Evolutionary conservation across 2,113 vertebrate genomes (phyloP), one percentile per base, ranked within the genome.

Genomic region (Leucopsar rothschildi): DNA sequence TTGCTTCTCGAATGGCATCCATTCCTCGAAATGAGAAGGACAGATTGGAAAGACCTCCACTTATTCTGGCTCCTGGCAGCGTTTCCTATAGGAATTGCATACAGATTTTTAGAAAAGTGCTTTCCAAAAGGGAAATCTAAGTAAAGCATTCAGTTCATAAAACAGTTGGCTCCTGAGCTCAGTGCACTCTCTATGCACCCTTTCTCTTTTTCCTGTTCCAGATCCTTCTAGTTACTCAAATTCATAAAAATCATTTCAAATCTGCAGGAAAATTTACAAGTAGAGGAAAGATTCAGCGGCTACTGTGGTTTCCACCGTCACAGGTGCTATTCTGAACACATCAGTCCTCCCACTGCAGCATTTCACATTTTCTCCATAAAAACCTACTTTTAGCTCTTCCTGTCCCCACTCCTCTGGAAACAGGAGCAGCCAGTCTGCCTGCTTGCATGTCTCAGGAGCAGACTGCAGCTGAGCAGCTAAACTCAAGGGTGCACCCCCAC

Each of bases 21-120:
- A 99, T 99, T 37, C 99, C 99, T 92, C 99, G 98, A 97, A 99
- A 99, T 73, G 99, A 98, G 96, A 99, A 99, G 65, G 99, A 99
- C 80, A 99, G 96, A 96, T 99, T 99, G 97, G 99, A 99, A 81
- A 99, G 98, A 61, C 99, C 99, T 49, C 99, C 99, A 61, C 99
- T 99, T 89, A 99, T 97, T 95, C 98, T 98, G 82, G 98, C 99
- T 95, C 99, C 98, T 0, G 99, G 99, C 45, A 99, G 96, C 0
- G 98, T 98, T 95, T 99, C 98, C 99, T 99, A 90, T 14, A 69
- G 65, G 93, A 90, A 86, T 65, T 68, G 33, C 39, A 90, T 22
- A 56, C 0, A 81, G 25, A 70, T 24, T 90, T 87, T 92, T 64
- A 90, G 24, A 64, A 44, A 92, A 86, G 6, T 17, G 12, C 15